These are phyloP conservation scores for Silurus glanis DNA, from an alignment of 2,113 vertebrate genomes.

Conservation along the genomic window DNA sequence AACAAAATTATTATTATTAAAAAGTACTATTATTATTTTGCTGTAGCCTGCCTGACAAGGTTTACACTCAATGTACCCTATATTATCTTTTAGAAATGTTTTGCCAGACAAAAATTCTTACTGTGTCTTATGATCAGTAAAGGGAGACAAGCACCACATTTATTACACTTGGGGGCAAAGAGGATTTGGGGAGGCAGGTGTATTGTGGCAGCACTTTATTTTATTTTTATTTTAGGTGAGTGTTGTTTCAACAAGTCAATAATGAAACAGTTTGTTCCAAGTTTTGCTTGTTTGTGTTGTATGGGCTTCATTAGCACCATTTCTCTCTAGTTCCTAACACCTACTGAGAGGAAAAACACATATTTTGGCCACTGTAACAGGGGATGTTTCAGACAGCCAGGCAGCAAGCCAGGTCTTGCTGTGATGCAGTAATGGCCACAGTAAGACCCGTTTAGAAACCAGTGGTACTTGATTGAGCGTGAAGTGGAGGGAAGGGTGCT, in stretches of 20 bases:
- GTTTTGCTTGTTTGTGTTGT: not conserved
- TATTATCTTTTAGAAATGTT: no score
- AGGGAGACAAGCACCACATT: no score
- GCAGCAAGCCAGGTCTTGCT: conserved; percentile 31
- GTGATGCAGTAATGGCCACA: conserved; percentile 34
- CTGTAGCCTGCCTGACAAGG: no score
- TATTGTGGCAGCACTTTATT: no score
- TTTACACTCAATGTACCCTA: no score
- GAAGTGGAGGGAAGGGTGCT: conserved; percentile 40
- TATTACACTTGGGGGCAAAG: no score
- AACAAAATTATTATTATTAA: no score
- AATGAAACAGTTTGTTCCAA: not conserved
- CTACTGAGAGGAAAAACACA: not conserved
- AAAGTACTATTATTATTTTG: no score
- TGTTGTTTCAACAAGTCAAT: not conserved
- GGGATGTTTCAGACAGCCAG: not conserved
- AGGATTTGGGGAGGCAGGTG: no score
- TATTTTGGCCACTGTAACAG: not conserved
- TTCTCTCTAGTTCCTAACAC: not conserved
- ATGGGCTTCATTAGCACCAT: not conserved
- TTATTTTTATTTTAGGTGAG: not conserved
- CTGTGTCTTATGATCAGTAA: no score
- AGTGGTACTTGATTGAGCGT: conserved; percentile 44
- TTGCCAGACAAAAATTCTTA: no score
- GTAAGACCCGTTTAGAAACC: conserved; percentile 41